Percentiles rank a stretch among this genome's conserved stretches.
Conservation (phyloP, 1,140 invertebrate species). For the Eciton burchellii region DNA sequence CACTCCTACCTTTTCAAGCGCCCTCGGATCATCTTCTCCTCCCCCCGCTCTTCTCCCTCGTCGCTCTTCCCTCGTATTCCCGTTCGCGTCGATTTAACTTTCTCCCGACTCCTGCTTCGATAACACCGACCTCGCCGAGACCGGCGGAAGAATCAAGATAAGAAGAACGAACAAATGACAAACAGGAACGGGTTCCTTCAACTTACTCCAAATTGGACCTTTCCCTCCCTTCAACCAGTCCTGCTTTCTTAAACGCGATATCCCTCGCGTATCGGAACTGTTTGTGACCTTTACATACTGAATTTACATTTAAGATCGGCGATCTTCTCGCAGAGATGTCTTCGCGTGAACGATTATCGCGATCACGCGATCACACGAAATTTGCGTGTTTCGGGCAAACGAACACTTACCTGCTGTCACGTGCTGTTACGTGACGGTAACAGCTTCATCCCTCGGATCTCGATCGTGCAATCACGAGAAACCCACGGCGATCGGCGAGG, state of each 20-base stretch:
- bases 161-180: slow-evolving; percentile 20
- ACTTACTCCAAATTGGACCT: slow-evolving; percentile 15
- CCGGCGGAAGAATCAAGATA: slow-evolving; percentile 59
- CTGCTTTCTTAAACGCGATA: not conserved
- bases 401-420: slow-evolving; percentile 29
- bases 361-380: too few species aligned
- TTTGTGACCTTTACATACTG: too few species aligned
- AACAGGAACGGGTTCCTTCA: not conserved
- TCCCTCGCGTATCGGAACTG: too few species aligned
- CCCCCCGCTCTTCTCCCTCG: slow-evolving; percentile 46
- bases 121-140: slow-evolving; percentile 70
- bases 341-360: too few species aligned
- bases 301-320: too few species aligned
- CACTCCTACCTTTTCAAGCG: slow-evolving; percentile 70
- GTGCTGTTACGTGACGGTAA: not conserved
- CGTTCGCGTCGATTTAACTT: slow-evolving; percentile 78
- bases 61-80: slow-evolving; percentile 70
- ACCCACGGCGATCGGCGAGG: not conserved
- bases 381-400: too few species aligned
- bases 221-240: not conserved
- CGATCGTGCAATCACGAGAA: not conserved
- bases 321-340: too few species aligned
- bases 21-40: slow-evolving; percentile 51
- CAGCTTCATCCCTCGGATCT: not conserved
- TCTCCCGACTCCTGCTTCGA: slow-evolving; percentile 74